A percentile compares a stretch with the other conserved stretches of the same genome.
Evolutionary conservation across 1,140 invertebrate genomes (phyloP).

Genomic region (Neodiprion fabricii): DNA sequence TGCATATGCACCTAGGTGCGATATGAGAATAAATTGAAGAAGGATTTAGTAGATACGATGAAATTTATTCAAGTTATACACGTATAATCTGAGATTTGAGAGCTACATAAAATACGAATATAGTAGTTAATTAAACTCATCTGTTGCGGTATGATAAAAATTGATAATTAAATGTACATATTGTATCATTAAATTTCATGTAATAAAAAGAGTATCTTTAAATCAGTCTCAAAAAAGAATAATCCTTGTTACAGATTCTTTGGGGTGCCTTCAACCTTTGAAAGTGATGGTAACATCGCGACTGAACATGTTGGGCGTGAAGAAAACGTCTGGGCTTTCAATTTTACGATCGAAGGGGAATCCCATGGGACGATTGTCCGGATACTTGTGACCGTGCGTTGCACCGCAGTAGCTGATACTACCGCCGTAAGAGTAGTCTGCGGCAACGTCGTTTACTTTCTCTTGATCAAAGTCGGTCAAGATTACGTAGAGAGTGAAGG

Average conservation of each 20-base stretch:
- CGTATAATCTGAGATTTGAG: too few species aligned
- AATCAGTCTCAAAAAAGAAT: too few species aligned
- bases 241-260: background rate
- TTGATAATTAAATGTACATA: too few species aligned
- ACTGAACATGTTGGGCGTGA: conserved; percentile 64
- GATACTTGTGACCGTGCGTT: conserved; percentile 70
- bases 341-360: conserved; percentile 71
- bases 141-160: too few species aligned
- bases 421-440: conserved; percentile 25
- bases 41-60: too few species aligned
- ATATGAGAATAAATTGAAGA: too few species aligned
- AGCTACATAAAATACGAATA: too few species aligned
- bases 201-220: too few species aligned
- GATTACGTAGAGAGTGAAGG: conserved; percentile 49
- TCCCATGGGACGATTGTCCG: conserved; percentile 66
- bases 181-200: too few species aligned
- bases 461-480: conserved; percentile 46
- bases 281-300: conserved; percentile 61
- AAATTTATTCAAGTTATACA: too few species aligned
- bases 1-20: too few species aligned
- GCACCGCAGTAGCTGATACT: conserved; percentile 68
- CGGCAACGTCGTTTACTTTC: conserved; percentile 23
- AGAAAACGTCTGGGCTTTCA: conserved; percentile 47
- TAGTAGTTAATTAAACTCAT: too few species aligned
- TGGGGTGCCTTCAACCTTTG: conserved; percentile 21